phyloP scores from a whole-genome alignment of 2,888 invertebrate genomes.

The Sarcophaga rosellei region DNA sequence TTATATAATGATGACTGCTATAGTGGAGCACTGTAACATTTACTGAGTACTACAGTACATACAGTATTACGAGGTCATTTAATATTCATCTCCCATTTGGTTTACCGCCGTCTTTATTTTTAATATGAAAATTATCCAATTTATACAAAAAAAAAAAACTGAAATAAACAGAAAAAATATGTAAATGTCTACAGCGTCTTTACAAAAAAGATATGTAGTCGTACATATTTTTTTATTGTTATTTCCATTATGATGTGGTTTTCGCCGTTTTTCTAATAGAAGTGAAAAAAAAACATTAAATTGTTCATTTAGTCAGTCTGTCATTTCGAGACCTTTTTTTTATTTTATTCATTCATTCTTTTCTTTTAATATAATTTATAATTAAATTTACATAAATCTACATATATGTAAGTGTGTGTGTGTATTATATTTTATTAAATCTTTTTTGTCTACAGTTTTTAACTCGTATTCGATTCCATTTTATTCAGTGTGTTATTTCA shows the following conservation, averaged over 20 bases:
- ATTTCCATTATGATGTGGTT: constrained; percentile 13
- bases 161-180: constrained; percentile 17
- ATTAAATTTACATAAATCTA: constrained; percentile 51
- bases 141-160: constrained; percentile 26
- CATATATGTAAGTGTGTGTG: not conserved
- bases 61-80: constrained; percentile 49
- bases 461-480: not conserved
- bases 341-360: not conserved
- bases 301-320: constrained; percentile 35
- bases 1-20: too few species aligned
- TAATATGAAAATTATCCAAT: constrained; percentile 62
- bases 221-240: constrained; percentile 14
- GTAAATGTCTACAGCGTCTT: constrained; percentile 31
- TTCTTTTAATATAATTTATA: constrained; percentile 33
- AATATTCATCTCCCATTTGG: constrained; percentile 47
- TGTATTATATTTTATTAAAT: not conserved
- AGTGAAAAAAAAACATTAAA: constrained; percentile 32
- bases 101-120: constrained; percentile 42
- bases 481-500: not conserved
- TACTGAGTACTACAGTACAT: constrained; percentile 14
- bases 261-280: constrained; percentile 21
- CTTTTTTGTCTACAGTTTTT: not conserved
- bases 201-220: constrained; percentile 4
- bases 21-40: not conserved
- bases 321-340: constrained; percentile 1